Evolutionary conservation across 2,797 vertebrate species (phyloP), one percentile per base, ranked within the genome.

Genomic region (Poeciliopsis gracilis): DNA sequence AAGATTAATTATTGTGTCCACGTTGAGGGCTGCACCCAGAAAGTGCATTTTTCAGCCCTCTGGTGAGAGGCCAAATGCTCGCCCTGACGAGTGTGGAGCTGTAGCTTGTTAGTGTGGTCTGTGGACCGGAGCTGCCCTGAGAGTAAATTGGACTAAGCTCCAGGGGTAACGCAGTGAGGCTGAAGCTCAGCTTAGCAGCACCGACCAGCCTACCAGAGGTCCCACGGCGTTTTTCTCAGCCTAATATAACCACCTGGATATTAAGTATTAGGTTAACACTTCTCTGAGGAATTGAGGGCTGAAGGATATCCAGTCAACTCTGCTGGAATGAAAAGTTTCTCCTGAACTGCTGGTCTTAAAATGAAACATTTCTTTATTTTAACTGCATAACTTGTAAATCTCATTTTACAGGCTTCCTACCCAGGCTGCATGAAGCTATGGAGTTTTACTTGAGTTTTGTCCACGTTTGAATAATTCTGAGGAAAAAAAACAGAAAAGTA

Each of bases 1-100:
- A 92, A 90, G 92, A 95, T 94, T 91, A 93, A 94, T 94, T 91
- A 93, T 91, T 92, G 91, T 94, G 88, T 89, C 92, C 89, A 88
- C 86, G 82, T 88, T 83, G 73, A 90, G 89, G 85, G 86, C 88
- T 88, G 83, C 82, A 88, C 85, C 82, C 84, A 90, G 85, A 84
- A 85, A 84, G 82, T 88, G 88, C 84, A 89, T 92, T 94, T 93
- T 92, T 92, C 87, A 88, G 86, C 88, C 87, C 93, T 82, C 92
- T 77, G 86, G 91, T 84, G 92, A 91, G 85, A 78, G 75, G 84
- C 92, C 90, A 89, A 93, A 93, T 89, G 92, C 83, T 88, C 89
- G 86, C 80, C 84, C 84, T 84, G 87, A 86, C 41, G 43, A 81
- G 85, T 38, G 33, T 81, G 77, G 83, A 89, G 86, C 86, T 87